Evolutionary conservation across 2,888 invertebrate species (phyloP), one percentile per base, ranked within the genome.

Genomic region (Rutpela maculata): DNA sequence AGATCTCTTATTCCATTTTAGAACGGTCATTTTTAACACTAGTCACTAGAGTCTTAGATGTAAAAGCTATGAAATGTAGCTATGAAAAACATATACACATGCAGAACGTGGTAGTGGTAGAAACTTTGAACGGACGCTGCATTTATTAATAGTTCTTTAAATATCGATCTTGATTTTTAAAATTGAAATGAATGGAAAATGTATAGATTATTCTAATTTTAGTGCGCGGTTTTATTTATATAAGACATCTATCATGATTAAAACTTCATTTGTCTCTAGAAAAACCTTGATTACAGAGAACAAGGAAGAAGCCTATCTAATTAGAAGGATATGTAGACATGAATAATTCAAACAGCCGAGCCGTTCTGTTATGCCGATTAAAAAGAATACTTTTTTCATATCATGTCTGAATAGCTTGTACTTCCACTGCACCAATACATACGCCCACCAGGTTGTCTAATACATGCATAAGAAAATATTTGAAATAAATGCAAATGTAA

Each of bases 301-400:
- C 55, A 4, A 67, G 66, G 66, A 67, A 67, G 26, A 26, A 22
- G 55, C n/a, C 26, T 55, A 56, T 50, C 50, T 55, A 67, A 67
- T 67, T 67, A 26, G n/a, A 55, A 26, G 55, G 17, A 67, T 43
- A 35, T 19, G 67, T 1, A 43, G 31, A 15, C 56, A 67, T 67
- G 56, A 67, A 67, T 67, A 55, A 67, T 67, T 67, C 55, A 67
- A 15, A 43, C 9, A 31, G 26, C 31, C 31, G 31, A 31, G 26
- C 31, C 31, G 31, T n/a, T 26, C 56, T 67, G 17, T 26, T 56
- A 38, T 22, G 50, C 67, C 55, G 26, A 67, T 67, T 67, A 67
- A 56, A 67, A 56, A 55, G 15, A 50, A 67, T 50, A 55, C 26
- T 26, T 19, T 59, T 67, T 56, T 67, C 55, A n/a, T 67, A 56